Base-by-base conservation (phyloP, 2,113 vertebrate species). In the Muntiacus muntjak region DNA sequence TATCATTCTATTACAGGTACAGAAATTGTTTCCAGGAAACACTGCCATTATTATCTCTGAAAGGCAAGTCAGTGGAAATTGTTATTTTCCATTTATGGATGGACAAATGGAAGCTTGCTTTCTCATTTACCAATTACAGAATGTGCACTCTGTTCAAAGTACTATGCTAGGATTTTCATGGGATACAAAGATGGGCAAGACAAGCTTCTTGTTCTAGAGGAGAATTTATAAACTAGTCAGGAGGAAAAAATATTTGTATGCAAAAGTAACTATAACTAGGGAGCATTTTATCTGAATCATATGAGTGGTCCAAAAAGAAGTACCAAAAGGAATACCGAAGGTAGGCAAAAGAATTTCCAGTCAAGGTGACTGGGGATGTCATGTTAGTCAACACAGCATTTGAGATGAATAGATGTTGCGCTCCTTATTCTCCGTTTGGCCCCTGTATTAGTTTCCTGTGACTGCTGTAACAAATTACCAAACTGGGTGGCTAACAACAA, bases 21-120 rank as follows among this genome's bases (percentile, higher is more conserved):
- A 95, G 82, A 98, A 97, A 89, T 76, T 84, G 91, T 95, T 98
- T 97, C 95, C 25, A 19, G 96, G 94, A 97, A 98, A 97, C 84
- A 87, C 50, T 87, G 74, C 79, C 97, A 92, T 97, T 93, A 97
- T 96, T 87, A 95, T 95, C 86, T 98, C 97, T 78, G 91, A 96
- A 95, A 98, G 88, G 78, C 94, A 95, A 94, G 97, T 97, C 91
- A 30, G 94, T 95, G 57, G 86, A 96, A 97, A 97, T 94, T 86
- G 96, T 95, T 97, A 94, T 96, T 98, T 98, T 97, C 97, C 95
- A 97, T 95, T 97, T 98, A 96, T 93, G 88, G 87, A 95, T 87
- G 92, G 92, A 92, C 96, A 87, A 91, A 96, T 97, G 94, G 95
- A 96, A 93, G 97, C 88, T 89, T 96, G 58, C 97, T 92, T 89